Base-by-base conservation (phyloP, 2,888 invertebrate species). In the Melinopterus prodromus region DNA sequence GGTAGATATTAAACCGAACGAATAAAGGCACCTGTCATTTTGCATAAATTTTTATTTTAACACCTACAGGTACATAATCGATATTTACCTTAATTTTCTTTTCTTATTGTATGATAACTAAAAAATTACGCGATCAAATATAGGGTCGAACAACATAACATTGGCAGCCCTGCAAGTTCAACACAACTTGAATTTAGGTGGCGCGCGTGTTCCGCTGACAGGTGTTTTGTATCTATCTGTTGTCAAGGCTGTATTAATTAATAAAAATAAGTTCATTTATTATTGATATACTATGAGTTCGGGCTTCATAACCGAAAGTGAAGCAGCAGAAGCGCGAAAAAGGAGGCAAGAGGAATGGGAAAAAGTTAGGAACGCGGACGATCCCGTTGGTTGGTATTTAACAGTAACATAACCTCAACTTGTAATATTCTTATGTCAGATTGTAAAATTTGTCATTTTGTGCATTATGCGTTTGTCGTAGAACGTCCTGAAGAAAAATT, bases 291-390 rank as follows among this genome's bases (percentile, higher is more conserved):
- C 83, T 83, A 97, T 97, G 97, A 97, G 97, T 91, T 97, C 97
- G 0, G 96, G 96, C 71, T 99, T 99, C 90, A 95, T 98, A 83
- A 93, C 97, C 0, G 98, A 98, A 90, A 91, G 93, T 53, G 97
- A 98, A 90, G 91, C 96, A 81, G 93, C 95, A 71, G 98, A 98
- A 86, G 93, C 94, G 69, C 92, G 95, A 77, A 92, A 93, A 86
- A 91, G 92, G 82, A 92, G 98, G 2, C 99, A 99, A 89, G 97
- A 97, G 88, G 98, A 99, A 93, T 99, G 99, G 99, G 98, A 99
- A 85, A 95, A 95, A 90, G 98, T 98, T 0, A 92, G 99, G 83
- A 95, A 95, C 80, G 95, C 96, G 38, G 96, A 97, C 84, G 95
- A 99, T 87, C 98, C 99, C 9, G 83, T 94, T 90, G 97, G 98